Percentiles rank a stretch among this genome's conserved stretches.
Conservation (phyloP, 2,888 invertebrate species). For the Ctena decussata region DNA sequence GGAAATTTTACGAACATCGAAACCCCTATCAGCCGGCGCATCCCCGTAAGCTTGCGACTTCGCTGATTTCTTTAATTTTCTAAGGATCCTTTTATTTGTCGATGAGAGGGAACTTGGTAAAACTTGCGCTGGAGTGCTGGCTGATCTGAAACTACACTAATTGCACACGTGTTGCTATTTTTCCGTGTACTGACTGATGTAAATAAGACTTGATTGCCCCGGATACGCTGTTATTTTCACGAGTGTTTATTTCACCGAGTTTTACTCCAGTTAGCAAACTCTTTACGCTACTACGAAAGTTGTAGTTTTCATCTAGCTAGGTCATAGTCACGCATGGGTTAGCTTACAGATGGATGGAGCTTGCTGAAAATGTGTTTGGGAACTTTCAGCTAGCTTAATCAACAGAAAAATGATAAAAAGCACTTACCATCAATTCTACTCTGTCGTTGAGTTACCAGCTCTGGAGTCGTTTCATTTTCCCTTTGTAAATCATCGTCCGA, state of each 20-base stretch:
- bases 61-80: no score
- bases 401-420: not conserved
- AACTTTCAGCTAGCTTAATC: no score
- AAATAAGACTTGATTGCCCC: not conserved
- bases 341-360: not conserved
- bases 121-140: no score
- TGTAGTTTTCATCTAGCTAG: not conserved
- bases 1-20: no score
- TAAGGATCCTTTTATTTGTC: no score
- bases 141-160: no score
- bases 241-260: slow-evolving; percentile 15
- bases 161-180: no score
- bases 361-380: no score
- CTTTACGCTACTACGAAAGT: not conserved
- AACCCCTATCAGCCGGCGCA: no score
- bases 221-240: not conserved
- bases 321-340: not conserved
- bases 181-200: no score
- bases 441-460: slow-evolving; percentile 35
- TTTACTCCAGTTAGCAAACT: not conserved
- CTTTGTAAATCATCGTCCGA: not conserved
- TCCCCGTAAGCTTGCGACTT: no score
- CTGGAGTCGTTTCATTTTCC: slow-evolving; percentile 61
- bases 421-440: slow-evolving; percentile 54
- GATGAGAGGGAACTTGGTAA: no score